Evolutionary conservation across 1,140 invertebrate species (phyloP), one percentile per base, ranked within the genome.

Genomic region (Penaeus vannamei): DNA sequence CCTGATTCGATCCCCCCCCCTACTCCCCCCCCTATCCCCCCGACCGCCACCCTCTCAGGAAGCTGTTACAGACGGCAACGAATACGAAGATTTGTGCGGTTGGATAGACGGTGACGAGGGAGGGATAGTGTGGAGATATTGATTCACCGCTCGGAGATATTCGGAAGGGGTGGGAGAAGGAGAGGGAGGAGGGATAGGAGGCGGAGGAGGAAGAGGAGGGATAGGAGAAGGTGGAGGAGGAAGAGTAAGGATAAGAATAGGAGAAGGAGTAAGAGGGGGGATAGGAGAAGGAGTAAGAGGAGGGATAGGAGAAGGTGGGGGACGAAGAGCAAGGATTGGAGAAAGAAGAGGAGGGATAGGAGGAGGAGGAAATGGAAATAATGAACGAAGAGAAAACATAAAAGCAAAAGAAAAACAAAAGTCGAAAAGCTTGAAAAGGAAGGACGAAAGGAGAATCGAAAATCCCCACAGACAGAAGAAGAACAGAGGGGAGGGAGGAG

Each of bases 121-220:
- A 22, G 42, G 79, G 53, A 81, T 26, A 42, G 59, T 22, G 42
- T 32, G 20, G 53, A 53, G 53, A 53, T 53, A 53, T 53, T 53
- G 53, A 53, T 53, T 53, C 53, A 53, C 10, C 17, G 53, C 53
- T 0, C 5, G 53, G 8, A 14, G 53, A 17, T 53, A 53, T 53
- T 64, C 66, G 26, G n/a, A 22, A 36, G 53, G 61, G 12, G 61
- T 23, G 64, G 22, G 36, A 46, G 84, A 36, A 29, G 42, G 84
- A 85, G 84, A 46, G 64, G 42, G 46, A 72, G 64, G 42, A 36
- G 36, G 66, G 76, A 61, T 20, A 36, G 36, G 62, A 59, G 64
- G 7, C 19, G 14, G 42, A 69, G 61, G 46, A 26, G 32, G 83
- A 84, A 36, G 59, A 66, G 42, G 64, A 84, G 83, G 62, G 29